These are phyloP conservation scores for Anneissia japonica DNA, from an alignment of 35 echinoderm and acorn worm species.

Conservation along the genomic window DNA sequence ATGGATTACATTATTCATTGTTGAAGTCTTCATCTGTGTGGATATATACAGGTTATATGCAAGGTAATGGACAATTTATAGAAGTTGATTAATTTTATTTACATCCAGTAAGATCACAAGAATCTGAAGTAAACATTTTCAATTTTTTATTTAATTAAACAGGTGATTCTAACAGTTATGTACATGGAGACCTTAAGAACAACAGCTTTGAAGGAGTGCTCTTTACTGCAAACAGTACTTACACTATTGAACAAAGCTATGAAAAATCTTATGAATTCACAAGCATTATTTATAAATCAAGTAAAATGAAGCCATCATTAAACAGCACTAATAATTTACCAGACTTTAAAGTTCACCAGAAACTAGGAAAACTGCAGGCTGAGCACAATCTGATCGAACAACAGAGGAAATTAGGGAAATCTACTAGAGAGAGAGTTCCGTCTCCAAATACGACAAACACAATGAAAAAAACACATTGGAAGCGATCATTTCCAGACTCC, in stretches of 20 bases:
- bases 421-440: background rate
- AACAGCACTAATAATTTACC: background rate
- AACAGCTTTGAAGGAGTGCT: constrained; percentile 30
- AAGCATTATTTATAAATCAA: background rate
- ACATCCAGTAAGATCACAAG: background rate
- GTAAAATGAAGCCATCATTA: too few species aligned
- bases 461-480: background rate
- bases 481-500: background rate
- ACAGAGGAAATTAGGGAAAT: background rate
- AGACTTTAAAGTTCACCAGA: background rate
- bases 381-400: background rate
- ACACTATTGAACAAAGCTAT: constrained; percentile 5
- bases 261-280: background rate
- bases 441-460: background rate
- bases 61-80: background rate
- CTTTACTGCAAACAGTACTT: constrained; percentile 4
- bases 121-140: too few species aligned
- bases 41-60: background rate
- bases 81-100: background rate
- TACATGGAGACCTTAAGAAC: constrained; percentile 16
- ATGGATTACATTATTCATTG: background rate
- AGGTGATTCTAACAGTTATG: background rate
- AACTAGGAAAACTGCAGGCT: background rate
- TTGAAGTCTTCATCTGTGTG: background rate
- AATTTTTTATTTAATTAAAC: too few species aligned